These are phyloP conservation scores for Carassius gibelio DNA, from an alignment of 2,113 vertebrate genomes.

Conservation along the genomic window DNA sequence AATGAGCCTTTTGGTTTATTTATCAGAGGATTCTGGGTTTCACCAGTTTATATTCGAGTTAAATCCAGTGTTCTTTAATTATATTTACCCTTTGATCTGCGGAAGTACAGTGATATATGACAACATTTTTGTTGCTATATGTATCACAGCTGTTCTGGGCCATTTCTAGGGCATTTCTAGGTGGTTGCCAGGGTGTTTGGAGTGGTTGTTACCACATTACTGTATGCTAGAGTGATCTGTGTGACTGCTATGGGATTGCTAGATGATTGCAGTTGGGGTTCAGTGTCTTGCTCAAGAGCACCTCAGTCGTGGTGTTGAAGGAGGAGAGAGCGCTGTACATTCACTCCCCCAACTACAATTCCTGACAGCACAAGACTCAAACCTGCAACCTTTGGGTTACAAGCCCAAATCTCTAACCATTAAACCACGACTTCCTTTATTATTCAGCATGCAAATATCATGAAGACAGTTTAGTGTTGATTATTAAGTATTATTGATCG, in stretches of 20 bases:
- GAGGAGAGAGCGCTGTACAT: too few species aligned
- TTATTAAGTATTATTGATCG: too few species aligned
- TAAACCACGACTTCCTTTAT: too few species aligned
- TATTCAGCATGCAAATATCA: too few species aligned
- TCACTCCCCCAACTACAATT: too few species aligned
- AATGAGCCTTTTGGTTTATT: slow-evolving; percentile 15
- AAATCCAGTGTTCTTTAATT: background rate
- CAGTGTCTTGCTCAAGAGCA: too few species aligned
- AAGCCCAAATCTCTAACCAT: too few species aligned
- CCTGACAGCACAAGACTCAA: too few species aligned
- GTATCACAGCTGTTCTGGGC: background rate
- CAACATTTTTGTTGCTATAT: background rate
- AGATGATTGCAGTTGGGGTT: background rate
- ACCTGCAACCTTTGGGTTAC: too few species aligned
- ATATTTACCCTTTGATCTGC: background rate
- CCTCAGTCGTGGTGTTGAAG: too few species aligned
- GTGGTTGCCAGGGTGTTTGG: background rate
- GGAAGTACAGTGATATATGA: background rate
- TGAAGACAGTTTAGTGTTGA: too few species aligned
- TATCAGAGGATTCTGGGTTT: background rate
- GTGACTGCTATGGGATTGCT: background rate
- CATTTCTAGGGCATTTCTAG: background rate
- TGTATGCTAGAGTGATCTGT: background rate
- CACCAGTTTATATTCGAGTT: background rate
- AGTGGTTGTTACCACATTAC: background rate